Evolutionary conservation across 2,113 vertebrate genomes (phyloP), one percentile per base, ranked within the genome.

Genomic region (Micronycteris hirsuta): DNA sequence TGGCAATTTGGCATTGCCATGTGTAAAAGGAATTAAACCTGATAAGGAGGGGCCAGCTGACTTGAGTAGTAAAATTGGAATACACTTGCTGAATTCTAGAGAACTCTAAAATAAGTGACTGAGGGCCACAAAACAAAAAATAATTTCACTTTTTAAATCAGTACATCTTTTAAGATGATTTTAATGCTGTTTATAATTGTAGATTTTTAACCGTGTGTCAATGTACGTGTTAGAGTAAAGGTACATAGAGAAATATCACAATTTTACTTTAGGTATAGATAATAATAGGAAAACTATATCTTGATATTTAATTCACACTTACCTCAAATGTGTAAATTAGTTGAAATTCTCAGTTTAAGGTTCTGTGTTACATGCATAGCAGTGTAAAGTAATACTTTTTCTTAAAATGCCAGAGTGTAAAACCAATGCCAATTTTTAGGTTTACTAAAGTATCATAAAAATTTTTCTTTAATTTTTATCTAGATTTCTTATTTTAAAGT

Each of bases 301-400:
- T 36, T 76, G 2, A 43, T 84, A 56, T 33, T 88, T 90, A 88
- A 85, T 43, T 95, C 56, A 78, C 6, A 93, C 38, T 54, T 92
- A 77, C 4, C 10, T 47, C 41, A 82, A 78, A 89, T 87, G 26
- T 84, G 13, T 49, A 91, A 95, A 95, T 70, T 43, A 73, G 38
- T 73, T 74, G 70, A 94, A 91, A 91, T 70, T 91, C 16, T 92
- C 84, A 92, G 5, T 78, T 54, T 89, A 54, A 89, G 41, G 4
- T 6, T 54, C 45, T 91, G 9, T 87, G 20, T 63, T 80, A 33
- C 24, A 52, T 70, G 28, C 3, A 70, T 38, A 65, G 26, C 28
- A 86, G 31, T 89, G 47, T 63, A 33, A 82, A 91, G 11, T 17
- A 26, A 31, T 22, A 73, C 43, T 10, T 63, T 1, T 63, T 63